A percentile compares a stretch with the other conserved stretches of the same genome.
Evolutionary conservation across 1,140 invertebrate genomes (phyloP).

Genomic region (Drosophila sechellia): DNA sequence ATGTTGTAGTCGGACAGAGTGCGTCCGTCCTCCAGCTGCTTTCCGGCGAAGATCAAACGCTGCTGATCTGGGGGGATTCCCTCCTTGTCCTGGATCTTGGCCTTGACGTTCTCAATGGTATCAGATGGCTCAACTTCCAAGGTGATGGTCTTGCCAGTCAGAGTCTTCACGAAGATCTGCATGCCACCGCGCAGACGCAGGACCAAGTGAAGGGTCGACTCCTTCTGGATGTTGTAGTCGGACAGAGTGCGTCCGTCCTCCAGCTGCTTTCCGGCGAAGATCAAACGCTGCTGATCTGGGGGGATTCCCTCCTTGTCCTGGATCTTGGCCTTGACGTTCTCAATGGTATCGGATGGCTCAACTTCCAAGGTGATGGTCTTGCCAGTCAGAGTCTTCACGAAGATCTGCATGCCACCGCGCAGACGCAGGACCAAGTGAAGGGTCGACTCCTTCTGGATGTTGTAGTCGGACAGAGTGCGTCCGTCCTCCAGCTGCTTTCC

Average conservation of each 20-base stretch:
- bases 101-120: slow-evolving; percentile 93
- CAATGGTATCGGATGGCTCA: slow-evolving; percentile 92
- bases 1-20: slow-evolving; percentile 90
- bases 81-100: slow-evolving; percentile 90
- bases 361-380: slow-evolving; percentile 94
- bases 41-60: slow-evolving; percentile 90
- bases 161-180: slow-evolving; percentile 92
- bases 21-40: slow-evolving; percentile 92
- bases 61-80: slow-evolving; percentile 91
- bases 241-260: not conserved
- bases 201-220: slow-evolving; percentile 84
- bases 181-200: slow-evolving; percentile 90
- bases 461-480: slow-evolving; percentile 88
- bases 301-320: slow-evolving; percentile 85
- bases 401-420: slow-evolving; percentile 67
- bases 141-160: slow-evolving; percentile 93
- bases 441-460: slow-evolving; percentile 95
- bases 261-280: not conserved
- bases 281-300: slow-evolving; percentile 1
- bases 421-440: slow-evolving; percentile 93
- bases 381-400: slow-evolving; percentile 89
- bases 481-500: slow-evolving; percentile 93
- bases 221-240: not conserved
- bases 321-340: slow-evolving; percentile 92
- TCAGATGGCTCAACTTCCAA: slow-evolving; percentile 92